Evolutionary conservation across 1,140 invertebrate genomes (phyloP).

Genomic region (Oryctes rhinoceros): DNA sequence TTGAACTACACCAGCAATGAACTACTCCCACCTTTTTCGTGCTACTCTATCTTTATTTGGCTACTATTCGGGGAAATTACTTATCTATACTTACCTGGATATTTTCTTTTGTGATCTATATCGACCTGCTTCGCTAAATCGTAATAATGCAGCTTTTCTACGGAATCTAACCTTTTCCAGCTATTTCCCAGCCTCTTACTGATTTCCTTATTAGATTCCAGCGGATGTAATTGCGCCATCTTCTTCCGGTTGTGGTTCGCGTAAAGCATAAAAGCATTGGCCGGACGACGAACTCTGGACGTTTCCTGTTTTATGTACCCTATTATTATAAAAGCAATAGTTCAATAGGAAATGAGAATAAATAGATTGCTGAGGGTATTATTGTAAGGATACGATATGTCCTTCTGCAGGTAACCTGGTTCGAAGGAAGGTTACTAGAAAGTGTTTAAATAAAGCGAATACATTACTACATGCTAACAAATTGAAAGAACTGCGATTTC

Average conservation of each 20-base stretch:
- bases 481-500: no score
- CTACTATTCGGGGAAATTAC: neutral
- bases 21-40: no score
- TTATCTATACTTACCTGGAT: slow-evolving; percentile 64
- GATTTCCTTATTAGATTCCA: slow-evolving; percentile 71
- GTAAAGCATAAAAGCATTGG: slow-evolving; percentile 74
- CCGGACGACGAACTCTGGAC: slow-evolving; percentile 68
- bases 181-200: slow-evolving; percentile 67
- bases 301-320: slow-evolving; percentile 30
- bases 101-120: slow-evolving; percentile 70
- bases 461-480: no score
- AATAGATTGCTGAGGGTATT: no score
- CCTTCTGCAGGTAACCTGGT: no score
- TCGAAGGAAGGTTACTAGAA: no score
- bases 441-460: no score
- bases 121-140: slow-evolving; percentile 66
- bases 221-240: slow-evolving; percentile 65
- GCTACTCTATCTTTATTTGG: neutral
- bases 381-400: no score
- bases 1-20: no score
- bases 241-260: slow-evolving; percentile 70
- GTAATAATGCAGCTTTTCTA: slow-evolving; percentile 68
- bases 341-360: neutral
- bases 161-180: slow-evolving; percentile 66
- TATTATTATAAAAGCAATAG: neutral